phyloP scores from a whole-genome alignment of 2,888 invertebrate genomes.

The Gymnocheta viridis region DNA sequence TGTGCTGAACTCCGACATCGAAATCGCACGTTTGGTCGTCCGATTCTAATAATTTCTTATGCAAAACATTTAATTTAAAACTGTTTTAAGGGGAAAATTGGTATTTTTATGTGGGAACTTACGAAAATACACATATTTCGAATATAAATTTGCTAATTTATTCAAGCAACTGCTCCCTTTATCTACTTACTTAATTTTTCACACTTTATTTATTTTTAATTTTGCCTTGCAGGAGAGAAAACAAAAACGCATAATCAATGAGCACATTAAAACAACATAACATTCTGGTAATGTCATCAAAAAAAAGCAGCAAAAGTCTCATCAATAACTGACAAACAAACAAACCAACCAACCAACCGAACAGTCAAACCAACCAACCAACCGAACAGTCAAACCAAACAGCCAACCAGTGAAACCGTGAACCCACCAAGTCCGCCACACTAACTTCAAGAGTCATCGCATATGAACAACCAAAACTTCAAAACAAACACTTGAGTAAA shows the following conservation, averaged over 20 bases:
- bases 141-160: background rate
- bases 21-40: too few relatives aligned
- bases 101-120: too few relatives aligned
- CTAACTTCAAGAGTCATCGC: constrained; percentile 26
- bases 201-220: background rate
- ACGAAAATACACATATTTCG: too few relatives aligned
- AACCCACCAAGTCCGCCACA: constrained; percentile 44
- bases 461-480: constrained; percentile 15
- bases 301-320: constrained; percentile 5
- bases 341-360: background rate
- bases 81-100: too few relatives aligned
- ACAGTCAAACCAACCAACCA: background rate
- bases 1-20: too few relatives aligned
- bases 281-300: constrained; percentile 60
- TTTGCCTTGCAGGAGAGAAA: constrained; percentile 37
- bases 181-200: background rate
- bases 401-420: constrained; percentile 26
- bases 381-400: background rate
- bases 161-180: background rate
- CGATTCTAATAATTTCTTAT: too few relatives aligned
- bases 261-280: constrained; percentile 68
- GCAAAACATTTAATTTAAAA: too few relatives aligned
- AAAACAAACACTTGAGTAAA: constrained; percentile 18
- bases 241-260: constrained; percentile 68
- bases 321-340: constrained; percentile 11